Evolutionary conservation across 2,797 vertebrate species (phyloP).

Genomic region (Macropodus opercularis): DNA sequence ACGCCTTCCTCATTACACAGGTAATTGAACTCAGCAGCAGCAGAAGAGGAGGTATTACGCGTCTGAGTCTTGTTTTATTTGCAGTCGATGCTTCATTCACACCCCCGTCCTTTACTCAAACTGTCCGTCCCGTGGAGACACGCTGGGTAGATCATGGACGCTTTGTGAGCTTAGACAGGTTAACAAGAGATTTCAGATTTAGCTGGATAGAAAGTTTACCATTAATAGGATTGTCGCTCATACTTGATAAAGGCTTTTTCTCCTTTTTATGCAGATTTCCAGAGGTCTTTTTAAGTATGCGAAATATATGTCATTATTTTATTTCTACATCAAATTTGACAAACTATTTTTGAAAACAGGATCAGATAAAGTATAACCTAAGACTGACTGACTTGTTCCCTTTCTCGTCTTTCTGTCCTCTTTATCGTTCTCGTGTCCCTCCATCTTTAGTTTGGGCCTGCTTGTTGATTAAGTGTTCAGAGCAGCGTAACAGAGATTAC

Average conservation of each 20-base stretch:
- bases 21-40: constrained; percentile 51
- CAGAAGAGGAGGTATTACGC: constrained; percentile 35
- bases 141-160: background rate
- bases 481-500: constrained; percentile 11
- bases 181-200: background rate
- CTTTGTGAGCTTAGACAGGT: background rate
- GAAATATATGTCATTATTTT: too few relatives aligned
- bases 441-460: background rate
- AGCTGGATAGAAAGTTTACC: background rate
- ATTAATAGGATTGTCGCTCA: too few relatives aligned
- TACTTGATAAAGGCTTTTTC: too few relatives aligned
- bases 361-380: too few relatives aligned
- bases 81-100: constrained; percentile 18
- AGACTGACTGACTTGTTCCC: too few relatives aligned
- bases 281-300: too few relatives aligned
- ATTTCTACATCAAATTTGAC: constrained; percentile 2
- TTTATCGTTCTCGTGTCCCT: background rate
- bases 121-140: background rate
- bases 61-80: constrained; percentile 20
- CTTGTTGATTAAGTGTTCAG: constrained; percentile 10
- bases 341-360: too few relatives aligned
- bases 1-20: constrained; percentile 55
- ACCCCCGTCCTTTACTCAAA: constrained; percentile 12
- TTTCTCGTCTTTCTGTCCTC: background rate
- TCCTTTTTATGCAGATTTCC: too few relatives aligned